Conservation (phyloP, 2,888 invertebrate species). For the Mellilla xanthometata region DNA sequence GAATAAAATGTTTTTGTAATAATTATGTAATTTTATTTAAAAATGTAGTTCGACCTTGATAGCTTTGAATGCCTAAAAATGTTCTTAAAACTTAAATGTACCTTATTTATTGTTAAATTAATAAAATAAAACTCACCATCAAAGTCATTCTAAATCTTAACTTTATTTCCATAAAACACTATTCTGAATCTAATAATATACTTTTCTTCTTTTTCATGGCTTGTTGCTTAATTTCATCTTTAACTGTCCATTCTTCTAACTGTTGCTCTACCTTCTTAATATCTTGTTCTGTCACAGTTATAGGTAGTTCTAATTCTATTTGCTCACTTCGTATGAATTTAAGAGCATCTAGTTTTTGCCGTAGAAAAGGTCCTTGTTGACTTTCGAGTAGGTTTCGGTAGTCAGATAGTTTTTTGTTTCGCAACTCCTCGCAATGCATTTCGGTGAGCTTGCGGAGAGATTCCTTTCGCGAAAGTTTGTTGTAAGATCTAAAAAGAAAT, state of each 20-base stretch:
- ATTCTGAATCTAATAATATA: conserved; percentile 48
- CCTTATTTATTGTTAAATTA: too few relatives aligned
- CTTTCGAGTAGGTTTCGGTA: conserved; percentile 86
- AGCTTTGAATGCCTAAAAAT: too few relatives aligned
- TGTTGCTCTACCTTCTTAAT: conserved; percentile 83
- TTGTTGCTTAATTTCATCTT: conserved; percentile 63
- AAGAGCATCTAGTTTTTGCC: conserved; percentile 88
- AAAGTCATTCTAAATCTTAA: conserved; percentile 22
- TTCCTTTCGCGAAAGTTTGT: conserved; percentile 86
- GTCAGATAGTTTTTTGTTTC: conserved; percentile 83
- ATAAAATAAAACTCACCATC: neutral
- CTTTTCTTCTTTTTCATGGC: conserved; percentile 65
- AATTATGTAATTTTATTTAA: neutral
- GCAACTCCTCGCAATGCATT: conserved; percentile 87
- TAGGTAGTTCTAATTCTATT: conserved; percentile 82
- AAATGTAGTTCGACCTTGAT: neutral
- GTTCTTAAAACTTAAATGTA: too few relatives aligned
- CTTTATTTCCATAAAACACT: conserved; percentile 20
- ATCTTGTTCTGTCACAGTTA: conserved; percentile 86
- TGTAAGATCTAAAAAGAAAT: conserved; percentile 77
- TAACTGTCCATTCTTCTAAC: conserved; percentile 73
- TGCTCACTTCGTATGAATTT: conserved; percentile 90
- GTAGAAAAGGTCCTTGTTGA: conserved; percentile 88
- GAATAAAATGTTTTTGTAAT: conserved; percentile 47
- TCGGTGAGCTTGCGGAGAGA: conserved; percentile 88